A percentile compares a stretch with the other conserved stretches of the same genome.
Conservation (phyloP, 2,113 vertebrate genomes). For the Microtus montanus region DNA sequence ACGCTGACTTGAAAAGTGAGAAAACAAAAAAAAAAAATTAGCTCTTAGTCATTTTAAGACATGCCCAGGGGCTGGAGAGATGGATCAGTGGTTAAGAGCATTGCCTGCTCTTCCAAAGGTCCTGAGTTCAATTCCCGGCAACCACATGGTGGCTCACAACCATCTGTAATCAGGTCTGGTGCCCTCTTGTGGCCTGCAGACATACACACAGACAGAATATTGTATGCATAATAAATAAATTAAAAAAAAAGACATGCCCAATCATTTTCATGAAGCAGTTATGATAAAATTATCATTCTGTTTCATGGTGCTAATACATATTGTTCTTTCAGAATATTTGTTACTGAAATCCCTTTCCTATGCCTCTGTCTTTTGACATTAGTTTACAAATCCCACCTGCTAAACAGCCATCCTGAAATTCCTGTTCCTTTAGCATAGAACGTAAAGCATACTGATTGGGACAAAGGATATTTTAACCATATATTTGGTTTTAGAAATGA, state of each 20-base stretch:
- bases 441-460: not conserved
- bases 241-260: not conserved
- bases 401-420: not conserved
- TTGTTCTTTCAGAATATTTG: constrained; percentile 41
- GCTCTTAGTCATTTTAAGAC: constrained; percentile 9
- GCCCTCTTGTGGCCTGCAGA: too few relatives aligned
- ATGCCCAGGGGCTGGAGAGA: not conserved
- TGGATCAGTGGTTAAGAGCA: too few relatives aligned
- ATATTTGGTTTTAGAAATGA: constrained; percentile 48
- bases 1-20: not conserved
- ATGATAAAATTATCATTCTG: not conserved
- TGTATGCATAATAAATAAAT: too few relatives aligned
- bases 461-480: constrained; percentile 14
- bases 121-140: too few relatives aligned
- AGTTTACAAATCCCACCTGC: constrained; percentile 29
- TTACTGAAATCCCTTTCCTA: not conserved
- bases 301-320: constrained; percentile 13
- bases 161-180: too few relatives aligned
- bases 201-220: too few relatives aligned
- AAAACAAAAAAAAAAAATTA: constrained; percentile 16
- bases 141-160: too few relatives aligned
- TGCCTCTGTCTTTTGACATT: not conserved
- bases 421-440: constrained; percentile 17
- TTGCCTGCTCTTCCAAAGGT: too few relatives aligned
- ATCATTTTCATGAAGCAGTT: constrained; percentile 9